These are phyloP conservation scores for Cladorhizidae sp. DNA, from an alignment of 37 sponge, comb jelly and placozoan genomes.

Conservation along the genomic window DNA sequence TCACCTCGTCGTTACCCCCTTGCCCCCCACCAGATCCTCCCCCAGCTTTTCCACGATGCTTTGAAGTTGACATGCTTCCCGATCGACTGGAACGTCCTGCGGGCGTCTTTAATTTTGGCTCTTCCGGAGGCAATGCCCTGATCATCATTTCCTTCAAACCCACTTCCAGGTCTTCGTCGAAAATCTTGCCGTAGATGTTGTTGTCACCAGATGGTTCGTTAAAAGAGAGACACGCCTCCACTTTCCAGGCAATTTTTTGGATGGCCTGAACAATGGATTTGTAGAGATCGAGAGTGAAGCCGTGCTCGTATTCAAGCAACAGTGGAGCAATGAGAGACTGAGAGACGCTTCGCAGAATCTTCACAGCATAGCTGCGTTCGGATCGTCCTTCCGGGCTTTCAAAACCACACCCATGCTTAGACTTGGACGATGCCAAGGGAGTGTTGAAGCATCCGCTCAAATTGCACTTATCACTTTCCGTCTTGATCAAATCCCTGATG, in stretches of 20 bases:
- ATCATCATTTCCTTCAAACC: constrained; percentile 32
- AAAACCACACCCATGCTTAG: background rate
- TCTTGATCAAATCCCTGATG: background rate
- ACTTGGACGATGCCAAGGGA: constrained; percentile 15
- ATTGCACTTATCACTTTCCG: too few species aligned
- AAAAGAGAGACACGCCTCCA: constrained; percentile 69
- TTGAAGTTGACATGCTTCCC: background rate
- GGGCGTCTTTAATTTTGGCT: constrained; percentile 17
- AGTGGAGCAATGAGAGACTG: constrained; percentile 33
- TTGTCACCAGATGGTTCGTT: constrained; percentile 18
- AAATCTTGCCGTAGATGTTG: constrained; percentile 48
- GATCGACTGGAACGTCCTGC: background rate
- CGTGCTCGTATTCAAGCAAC: constrained; percentile 10
- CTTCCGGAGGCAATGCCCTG: constrained; percentile 49
- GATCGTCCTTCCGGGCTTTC: background rate
- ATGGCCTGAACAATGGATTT: constrained; percentile 37
- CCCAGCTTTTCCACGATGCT: background rate
- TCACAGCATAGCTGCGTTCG: constrained; percentile 39
- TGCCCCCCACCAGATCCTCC: background rate
- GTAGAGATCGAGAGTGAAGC: constrained; percentile 43
- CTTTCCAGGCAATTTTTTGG: constrained; percentile 73
- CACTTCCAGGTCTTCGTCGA: background rate
- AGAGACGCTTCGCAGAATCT: constrained; percentile 50
- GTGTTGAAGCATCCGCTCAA: background rate
- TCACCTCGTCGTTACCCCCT: background rate